A percentile compares a stretch with the other conserved stretches of the same genome.
phyloP scores from a whole-genome alignment of 2,113 vertebrate species.

The Sclerurus mexicanus region DNA sequence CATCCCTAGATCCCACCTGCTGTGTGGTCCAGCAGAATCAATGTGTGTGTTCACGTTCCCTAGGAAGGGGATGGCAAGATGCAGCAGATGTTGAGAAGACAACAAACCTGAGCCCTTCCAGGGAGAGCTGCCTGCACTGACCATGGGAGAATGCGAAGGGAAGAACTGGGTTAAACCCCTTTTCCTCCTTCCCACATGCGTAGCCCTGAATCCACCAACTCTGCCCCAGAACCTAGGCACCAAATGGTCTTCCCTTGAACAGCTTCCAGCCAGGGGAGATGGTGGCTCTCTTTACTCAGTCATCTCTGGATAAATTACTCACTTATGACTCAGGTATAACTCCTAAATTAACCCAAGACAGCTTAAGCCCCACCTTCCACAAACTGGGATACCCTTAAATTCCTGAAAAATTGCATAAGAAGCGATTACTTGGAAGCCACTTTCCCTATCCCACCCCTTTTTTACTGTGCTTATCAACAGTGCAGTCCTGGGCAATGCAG shows the following conservation, averaged over 20 bases:
- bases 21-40: neutral
- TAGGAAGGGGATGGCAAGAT: neutral
- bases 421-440: neutral
- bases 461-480: neutral
- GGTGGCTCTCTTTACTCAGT: neutral
- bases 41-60: neutral
- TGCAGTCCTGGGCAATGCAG: neutral
- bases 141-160: neutral
- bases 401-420: neutral
- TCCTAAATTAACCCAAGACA: neutral
- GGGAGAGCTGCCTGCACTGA: neutral
- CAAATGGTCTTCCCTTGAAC: neutral
- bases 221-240: neutral
- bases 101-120: neutral
- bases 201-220: accelerated
- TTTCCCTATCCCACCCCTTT: neutral
- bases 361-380: neutral
- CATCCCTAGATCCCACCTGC: neutral
- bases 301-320: neutral
- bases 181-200: accelerated
- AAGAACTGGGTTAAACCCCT: neutral
- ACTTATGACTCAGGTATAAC: neutral
- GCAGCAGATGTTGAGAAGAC: neutral
- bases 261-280: neutral
- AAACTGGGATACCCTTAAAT: neutral